phyloP scores from a whole-genome alignment of 2,888 invertebrate genomes.

The Plebejus argus region DNA sequence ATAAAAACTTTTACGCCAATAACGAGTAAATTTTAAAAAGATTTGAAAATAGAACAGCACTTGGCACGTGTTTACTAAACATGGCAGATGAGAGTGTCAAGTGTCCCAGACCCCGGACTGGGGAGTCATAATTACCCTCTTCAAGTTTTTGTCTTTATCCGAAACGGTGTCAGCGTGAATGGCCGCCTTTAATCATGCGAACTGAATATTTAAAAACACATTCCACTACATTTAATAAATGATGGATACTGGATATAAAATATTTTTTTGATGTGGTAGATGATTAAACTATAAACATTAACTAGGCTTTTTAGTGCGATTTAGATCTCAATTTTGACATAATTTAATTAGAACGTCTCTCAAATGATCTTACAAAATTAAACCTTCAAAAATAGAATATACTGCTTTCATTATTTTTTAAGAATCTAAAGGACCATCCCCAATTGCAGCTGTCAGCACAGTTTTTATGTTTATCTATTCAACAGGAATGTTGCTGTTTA shows the following conservation, averaged over 20 bases:
- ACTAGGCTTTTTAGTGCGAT: too few relatives aligned
- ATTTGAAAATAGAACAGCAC: constrained; percentile 7
- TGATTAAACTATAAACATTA: neutral
- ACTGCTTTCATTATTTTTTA: too few relatives aligned
- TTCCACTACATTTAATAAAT: neutral
- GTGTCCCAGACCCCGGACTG: neutral
- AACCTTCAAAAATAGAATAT: too few relatives aligned
- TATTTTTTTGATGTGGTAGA: neutral
- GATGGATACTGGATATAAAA: neutral
- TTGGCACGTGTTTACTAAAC: constrained; percentile 29
- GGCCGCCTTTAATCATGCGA: constrained; percentile 9
- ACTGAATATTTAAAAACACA: neutral
- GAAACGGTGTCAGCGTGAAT: constrained; percentile 18
- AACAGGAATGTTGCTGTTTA: too few relatives aligned
- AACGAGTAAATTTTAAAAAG: constrained; percentile 18
- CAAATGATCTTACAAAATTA: too few relatives aligned
- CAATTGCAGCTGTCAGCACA: too few relatives aligned
- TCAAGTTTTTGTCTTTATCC: constrained; percentile 16
- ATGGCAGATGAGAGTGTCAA: constrained; percentile 21
- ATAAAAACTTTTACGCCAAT: neutral
- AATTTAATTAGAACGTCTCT: too few relatives aligned
- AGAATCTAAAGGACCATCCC: too few relatives aligned
- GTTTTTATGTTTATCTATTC: too few relatives aligned
- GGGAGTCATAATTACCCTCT: constrained; percentile 30
- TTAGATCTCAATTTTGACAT: too few relatives aligned